Evolutionary conservation across 2,113 vertebrate genomes (phyloP).

Genomic region (Periophthalmodon schlosseri): DNA sequence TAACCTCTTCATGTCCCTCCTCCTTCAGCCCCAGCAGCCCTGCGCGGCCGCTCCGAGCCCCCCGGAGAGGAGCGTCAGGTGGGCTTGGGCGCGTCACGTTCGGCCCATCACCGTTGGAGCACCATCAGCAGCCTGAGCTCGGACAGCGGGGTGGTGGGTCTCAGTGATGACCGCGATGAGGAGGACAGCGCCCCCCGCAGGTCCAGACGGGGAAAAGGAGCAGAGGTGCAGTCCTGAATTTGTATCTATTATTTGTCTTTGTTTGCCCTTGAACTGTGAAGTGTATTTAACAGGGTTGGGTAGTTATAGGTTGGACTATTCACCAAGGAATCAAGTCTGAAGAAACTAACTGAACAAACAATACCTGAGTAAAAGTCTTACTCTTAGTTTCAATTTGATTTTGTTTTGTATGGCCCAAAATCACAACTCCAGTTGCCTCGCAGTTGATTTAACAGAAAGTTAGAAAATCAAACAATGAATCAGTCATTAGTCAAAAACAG

Average conservation of each 20-base stretch:
- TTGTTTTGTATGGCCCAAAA: too few relatives aligned
- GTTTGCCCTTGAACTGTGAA: too few relatives aligned
- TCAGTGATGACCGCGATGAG: constrained; percentile 81
- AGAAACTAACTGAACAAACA: too few relatives aligned
- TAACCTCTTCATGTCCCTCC: background rate
- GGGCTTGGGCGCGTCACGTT: constrained; percentile 57
- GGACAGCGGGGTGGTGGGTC: constrained; percentile 87
- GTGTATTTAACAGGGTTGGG: too few relatives aligned
- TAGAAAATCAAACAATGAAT: too few relatives aligned
- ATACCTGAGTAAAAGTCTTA: too few relatives aligned
- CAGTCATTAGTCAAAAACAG: too few relatives aligned
- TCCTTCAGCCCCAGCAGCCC: constrained; percentile 59
- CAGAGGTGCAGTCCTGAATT: constrained; percentile 55
- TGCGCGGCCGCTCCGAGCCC: constrained; percentile 73
- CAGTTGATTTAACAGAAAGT: too few relatives aligned
- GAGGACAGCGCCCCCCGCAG: constrained; percentile 67
- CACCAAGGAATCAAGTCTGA: too few relatives aligned
- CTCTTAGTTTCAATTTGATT: too few relatives aligned
- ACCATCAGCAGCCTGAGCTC: constrained; percentile 89
- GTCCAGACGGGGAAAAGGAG: constrained; percentile 59
- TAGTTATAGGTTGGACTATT: too few relatives aligned
- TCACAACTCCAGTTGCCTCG: too few relatives aligned
- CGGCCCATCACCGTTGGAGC: constrained; percentile 86
- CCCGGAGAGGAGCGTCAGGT: constrained; percentile 74
- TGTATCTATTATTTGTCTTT: background rate